phyloP scores from a whole-genome alignment of 2,888 invertebrate species.

The Cheilosia variabilis region DNA sequence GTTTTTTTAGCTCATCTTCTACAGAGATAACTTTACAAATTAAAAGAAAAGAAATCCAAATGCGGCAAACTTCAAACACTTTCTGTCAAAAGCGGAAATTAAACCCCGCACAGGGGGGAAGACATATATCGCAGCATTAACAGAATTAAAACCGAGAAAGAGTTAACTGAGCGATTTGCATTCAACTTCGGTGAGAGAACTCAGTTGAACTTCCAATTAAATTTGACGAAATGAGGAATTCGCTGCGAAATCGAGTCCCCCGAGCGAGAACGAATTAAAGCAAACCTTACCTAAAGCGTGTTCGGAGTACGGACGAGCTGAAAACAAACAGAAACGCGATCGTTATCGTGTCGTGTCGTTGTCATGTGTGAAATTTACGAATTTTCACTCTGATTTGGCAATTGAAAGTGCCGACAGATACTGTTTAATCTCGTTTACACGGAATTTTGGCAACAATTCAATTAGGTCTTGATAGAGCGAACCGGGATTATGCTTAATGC shows the following conservation, averaged over 20 bases:
- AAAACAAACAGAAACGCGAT: not conserved
- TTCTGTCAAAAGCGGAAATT: conserved; percentile 34
- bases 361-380: conserved; percentile 25
- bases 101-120: not conserved
- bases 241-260: conserved; percentile 13
- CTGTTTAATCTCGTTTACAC: conserved; percentile 32
- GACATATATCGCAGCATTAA: not conserved
- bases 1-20: not conserved
- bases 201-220: conserved; percentile 49
- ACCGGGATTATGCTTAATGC: not conserved
- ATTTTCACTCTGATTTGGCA: conserved; percentile 11
- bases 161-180: conserved; percentile 36
- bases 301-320: not conserved
- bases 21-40: conserved; percentile 31
- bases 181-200: conserved; percentile 23
- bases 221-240: conserved; percentile 51
- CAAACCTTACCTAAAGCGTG: not conserved
- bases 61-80: conserved; percentile 45
- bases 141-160: not conserved
- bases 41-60: conserved; percentile 4
- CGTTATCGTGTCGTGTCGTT: not conserved
- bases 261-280: not conserved
- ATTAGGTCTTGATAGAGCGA: conserved; percentile 15
- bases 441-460: conserved; percentile 44
- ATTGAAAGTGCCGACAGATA: conserved; percentile 44